phyloP scores from a whole-genome alignment of 2,113 vertebrate species.

The Accipiter virgatus region DNA sequence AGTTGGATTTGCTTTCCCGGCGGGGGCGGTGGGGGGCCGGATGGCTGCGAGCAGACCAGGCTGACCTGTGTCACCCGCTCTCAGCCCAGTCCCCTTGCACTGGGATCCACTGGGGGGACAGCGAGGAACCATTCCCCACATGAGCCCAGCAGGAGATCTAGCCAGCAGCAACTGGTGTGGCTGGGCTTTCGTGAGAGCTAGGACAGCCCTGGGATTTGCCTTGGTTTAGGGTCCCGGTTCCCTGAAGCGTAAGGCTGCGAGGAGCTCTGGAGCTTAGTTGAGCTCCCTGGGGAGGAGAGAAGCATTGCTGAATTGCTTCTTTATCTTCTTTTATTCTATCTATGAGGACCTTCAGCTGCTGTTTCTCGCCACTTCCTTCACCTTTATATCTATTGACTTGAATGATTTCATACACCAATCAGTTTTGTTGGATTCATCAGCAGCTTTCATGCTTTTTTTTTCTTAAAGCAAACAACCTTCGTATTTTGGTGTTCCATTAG shows the following conservation, averaged over 20 bases:
- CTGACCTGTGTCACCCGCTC: background rate
- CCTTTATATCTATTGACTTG: background rate
- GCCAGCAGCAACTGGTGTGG: background rate
- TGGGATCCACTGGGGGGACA: rapidly evolving
- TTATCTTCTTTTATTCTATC: background rate
- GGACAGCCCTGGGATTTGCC: background rate
- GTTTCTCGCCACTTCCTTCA: background rate
- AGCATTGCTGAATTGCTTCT: background rate
- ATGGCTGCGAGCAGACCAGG: background rate
- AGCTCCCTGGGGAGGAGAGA: background rate
- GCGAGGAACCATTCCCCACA: background rate
- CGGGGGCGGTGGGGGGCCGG: background rate
- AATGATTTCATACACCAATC: background rate
- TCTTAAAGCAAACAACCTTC: background rate
- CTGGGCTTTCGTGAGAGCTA: background rate
- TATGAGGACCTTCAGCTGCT: background rate
- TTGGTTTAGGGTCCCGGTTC: background rate
- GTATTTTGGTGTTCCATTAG: background rate
- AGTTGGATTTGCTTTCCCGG: background rate
- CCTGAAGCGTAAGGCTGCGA: background rate
- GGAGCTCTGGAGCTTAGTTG: background rate
- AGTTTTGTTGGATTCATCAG: background rate
- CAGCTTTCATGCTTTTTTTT: background rate
- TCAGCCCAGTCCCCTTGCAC: background rate
- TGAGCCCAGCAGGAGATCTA: background rate